Evolutionary conservation across 2,797 vertebrate species (phyloP).

Genomic region (Meriones psammophilus): DNA sequence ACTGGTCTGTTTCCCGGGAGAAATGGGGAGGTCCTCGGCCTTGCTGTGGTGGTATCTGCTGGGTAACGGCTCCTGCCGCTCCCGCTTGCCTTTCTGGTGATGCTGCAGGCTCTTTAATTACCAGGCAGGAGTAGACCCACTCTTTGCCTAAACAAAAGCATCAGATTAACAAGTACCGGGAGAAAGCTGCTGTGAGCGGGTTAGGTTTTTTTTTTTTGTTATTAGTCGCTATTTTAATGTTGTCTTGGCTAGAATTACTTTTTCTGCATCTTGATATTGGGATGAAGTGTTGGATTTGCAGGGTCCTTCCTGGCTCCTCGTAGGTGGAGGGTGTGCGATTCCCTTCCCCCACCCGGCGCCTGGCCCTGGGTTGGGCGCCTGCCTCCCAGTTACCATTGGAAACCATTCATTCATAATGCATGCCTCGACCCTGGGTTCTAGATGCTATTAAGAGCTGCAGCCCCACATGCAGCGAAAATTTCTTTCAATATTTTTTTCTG

Average conservation of each 20-base stretch:
- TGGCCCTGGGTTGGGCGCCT: constrained; percentile 78
- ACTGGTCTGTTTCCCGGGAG: constrained; percentile 87
- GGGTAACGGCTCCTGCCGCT: constrained; percentile 54
- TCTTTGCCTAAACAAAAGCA: constrained; percentile 85
- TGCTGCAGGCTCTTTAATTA: constrained; percentile 79
- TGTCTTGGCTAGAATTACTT: neutral
- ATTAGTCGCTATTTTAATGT: constrained; percentile 64
- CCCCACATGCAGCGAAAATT: constrained; percentile 77
- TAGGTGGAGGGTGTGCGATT: constrained; percentile 65
- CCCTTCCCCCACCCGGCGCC: constrained; percentile 83
- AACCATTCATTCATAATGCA: constrained; percentile 88
- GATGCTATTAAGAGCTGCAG: constrained; percentile 83
- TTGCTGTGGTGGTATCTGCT: constrained; percentile 80
- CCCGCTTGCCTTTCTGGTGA: constrained; percentile 57
- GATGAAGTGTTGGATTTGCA: constrained; percentile 70
- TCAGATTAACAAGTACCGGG: constrained; percentile 78
- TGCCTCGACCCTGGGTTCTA: constrained; percentile 86
- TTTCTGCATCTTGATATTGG: constrained; percentile 22
- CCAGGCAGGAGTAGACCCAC: constrained; percentile 72
- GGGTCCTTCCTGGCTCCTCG: constrained; percentile 65
- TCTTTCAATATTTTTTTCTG: constrained; percentile 66
- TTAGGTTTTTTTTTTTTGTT: constrained; percentile 56
- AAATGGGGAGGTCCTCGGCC: constrained; percentile 89
- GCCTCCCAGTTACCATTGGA: constrained; percentile 87
- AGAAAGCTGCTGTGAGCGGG: constrained; percentile 74